These are phyloP conservation scores for Lophotis ruficrista DNA, from an alignment of 2,113 vertebrate genomes.

Conservation along the genomic window DNA sequence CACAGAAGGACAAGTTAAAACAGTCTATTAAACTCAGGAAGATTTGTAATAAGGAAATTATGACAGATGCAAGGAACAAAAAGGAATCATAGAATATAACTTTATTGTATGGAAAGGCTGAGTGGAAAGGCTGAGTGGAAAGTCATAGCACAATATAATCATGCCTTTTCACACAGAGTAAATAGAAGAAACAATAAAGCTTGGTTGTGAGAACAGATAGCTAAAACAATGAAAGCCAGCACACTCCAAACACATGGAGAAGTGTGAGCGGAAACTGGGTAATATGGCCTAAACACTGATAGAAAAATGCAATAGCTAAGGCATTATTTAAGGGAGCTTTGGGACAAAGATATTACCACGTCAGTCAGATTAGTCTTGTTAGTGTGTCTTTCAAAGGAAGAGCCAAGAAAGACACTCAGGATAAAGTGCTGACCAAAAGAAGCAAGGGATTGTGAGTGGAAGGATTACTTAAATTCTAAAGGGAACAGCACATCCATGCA, in stretches of 20 bases:
- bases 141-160: not conserved
- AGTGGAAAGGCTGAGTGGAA: constrained; percentile 5
- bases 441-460: not conserved
- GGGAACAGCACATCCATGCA: not conserved
- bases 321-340: not conserved
- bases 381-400: not conserved
- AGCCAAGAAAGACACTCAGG: not conserved
- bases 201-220: not conserved
- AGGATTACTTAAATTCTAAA: not conserved
- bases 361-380: not conserved
- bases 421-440: not conserved
- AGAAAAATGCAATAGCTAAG: not conserved
- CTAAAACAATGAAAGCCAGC: not conserved
- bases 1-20: not conserved
- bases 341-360: not conserved
- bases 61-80: not conserved
- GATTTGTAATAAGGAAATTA: not conserved
- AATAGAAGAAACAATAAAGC: not conserved
- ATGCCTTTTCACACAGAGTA: not conserved
- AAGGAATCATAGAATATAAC: not conserved
- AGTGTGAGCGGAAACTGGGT: not conserved
- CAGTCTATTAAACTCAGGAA: not conserved
- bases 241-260: not conserved
- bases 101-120: not conserved
- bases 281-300: not conserved